A percentile compares a stretch with the other conserved stretches of the same genome.
phyloP scores from a whole-genome alignment of 2,797 vertebrate genomes.

The Enteromius mattozi region DNA sequence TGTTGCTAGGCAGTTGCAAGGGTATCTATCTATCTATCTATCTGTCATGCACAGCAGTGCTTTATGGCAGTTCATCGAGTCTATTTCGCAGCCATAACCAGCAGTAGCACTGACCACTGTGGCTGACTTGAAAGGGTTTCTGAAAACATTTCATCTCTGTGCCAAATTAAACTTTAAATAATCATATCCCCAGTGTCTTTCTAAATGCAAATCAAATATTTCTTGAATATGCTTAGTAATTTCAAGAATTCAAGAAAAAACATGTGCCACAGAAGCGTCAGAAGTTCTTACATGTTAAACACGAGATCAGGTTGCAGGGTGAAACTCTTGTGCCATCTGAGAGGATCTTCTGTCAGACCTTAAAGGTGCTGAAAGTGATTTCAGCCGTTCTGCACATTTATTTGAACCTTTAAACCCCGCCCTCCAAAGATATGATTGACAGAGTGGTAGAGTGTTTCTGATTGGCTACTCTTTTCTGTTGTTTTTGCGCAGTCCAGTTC shows the following conservation, averaged over 20 bases:
- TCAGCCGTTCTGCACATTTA: neutral
- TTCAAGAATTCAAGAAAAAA: constrained; percentile 12
- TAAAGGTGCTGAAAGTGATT: constrained; percentile 8
- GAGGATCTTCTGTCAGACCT: constrained; percentile 35
- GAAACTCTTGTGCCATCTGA: constrained; percentile 36
- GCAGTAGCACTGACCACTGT: neutral
- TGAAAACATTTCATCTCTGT: neutral
- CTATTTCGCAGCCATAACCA: neutral
- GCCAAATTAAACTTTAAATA: neutral
- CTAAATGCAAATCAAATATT: neutral
- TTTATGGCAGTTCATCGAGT: neutral
- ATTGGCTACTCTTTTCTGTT: neutral
- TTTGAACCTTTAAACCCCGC: neutral
- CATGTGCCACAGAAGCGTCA: neutral
- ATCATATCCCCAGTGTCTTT: neutral
- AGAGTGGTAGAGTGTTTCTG: neutral
- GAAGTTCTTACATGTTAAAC: constrained; percentile 34
- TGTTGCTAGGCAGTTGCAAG: neutral
- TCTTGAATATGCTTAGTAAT: neutral
- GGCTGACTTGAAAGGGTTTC: neutral
- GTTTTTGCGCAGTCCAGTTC: neutral
- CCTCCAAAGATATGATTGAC: neutral
- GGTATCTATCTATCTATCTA: neutral
- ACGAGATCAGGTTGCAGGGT: constrained; percentile 54
- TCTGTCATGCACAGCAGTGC: constrained; percentile 36